Base-by-base conservation (phyloP, 1,140 invertebrate species). In the Xylocopa sonorina region DNA sequence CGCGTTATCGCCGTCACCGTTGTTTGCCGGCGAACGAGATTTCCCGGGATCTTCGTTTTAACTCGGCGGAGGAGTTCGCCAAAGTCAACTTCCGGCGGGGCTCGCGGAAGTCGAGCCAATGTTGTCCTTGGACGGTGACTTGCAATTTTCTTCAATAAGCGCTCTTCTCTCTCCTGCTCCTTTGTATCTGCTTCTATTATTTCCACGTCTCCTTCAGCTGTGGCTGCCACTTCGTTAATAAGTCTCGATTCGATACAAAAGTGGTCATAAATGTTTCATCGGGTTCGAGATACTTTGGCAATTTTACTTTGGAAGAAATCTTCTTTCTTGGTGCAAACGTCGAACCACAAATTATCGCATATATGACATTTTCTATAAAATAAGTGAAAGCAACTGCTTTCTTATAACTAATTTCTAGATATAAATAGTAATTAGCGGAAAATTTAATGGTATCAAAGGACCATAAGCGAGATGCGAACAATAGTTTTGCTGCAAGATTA, bases 81-180 rank as follows among this genome's bases (percentile, higher is more conserved):
- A 41, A 10, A 38, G 58, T 51, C 72, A 51, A 64, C 46, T 64
- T 67, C 34, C 1, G 24, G 21, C 46, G 4, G 2, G 32, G 14
- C 38, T n/a, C 12, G 24, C 2, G 16, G 38, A 50, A 50, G 46
- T n/a, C n/a, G 9, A 18, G 21, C 18, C 0, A 27, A 6, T 73
- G 29, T 66, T 75, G 55, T 74, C 29, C 58, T 57, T 67, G 38
- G 18, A n/a, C 48, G 38, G 24, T 18, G 46, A 21, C 29, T 67
- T 0, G 50, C 62, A 24, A 67, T 57, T 66, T 18, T 38, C 29
- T 51, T 68, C 34, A 68, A 68, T 50, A 51, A 68, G 21, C 21
- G 12, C 14, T 0, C 62, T 16, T 27, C 12, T 21, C 41, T 29
- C 46, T n/a, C n/a, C n/a, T 12, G 21, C 2, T 29, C n/a, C 21